Percentiles rank a stretch among this genome's conserved stretches.
These are phyloP conservation scores for Leptinotarsa juncta DNA, from an alignment of 2,888 invertebrate genomes.

Conservation along the genomic window DNA sequence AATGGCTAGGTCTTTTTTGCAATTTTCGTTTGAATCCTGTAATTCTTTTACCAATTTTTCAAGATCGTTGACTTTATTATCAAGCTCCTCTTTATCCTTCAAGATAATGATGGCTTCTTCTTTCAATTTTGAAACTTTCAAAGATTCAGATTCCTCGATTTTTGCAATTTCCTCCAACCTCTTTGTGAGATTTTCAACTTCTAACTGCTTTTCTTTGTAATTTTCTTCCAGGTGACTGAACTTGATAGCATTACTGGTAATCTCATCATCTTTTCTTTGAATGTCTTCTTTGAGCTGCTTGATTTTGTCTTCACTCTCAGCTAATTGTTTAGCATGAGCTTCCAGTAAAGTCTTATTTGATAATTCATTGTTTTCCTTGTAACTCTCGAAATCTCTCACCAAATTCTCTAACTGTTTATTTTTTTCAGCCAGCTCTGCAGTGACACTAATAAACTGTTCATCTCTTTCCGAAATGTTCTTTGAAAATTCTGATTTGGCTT, in stretches of 20 bases:
- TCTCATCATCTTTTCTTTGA: constrained; percentile 20
- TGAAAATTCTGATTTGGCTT: constrained; percentile 57
- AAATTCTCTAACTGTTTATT: constrained; percentile 32
- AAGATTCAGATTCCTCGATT: constrained; percentile 29
- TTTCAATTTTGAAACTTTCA: constrained; percentile 31
- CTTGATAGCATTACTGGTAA: constrained; percentile 14
- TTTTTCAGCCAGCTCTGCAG: constrained; percentile 37
- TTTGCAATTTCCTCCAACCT: constrained; percentile 32
- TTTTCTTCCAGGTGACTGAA: constrained; percentile 26
- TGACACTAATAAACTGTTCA: constrained; percentile 66
- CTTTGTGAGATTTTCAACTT: constrained; percentile 35
- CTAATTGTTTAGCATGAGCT: constrained; percentile 27
- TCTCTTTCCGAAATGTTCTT: constrained; percentile 55
- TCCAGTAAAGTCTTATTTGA: constrained; percentile 33
- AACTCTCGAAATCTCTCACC: constrained; percentile 22
- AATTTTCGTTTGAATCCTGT: constrained; percentile 34
- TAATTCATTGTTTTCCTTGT: constrained; percentile 28
- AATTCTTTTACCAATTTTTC: constrained; percentile 31
- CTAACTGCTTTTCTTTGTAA: constrained; percentile 26
- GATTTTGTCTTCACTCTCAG: constrained; percentile 24
- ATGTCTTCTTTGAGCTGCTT: constrained; percentile 18
- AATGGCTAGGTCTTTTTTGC: constrained; percentile 36
- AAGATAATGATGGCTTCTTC: constrained; percentile 29
- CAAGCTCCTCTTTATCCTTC: constrained; percentile 31
- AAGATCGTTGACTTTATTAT: constrained; percentile 32